A percentile compares a stretch with the other conserved stretches of the same genome.
phyloP scores from a whole-genome alignment of 2,113 vertebrate species.

The Mobula birostris region DNA sequence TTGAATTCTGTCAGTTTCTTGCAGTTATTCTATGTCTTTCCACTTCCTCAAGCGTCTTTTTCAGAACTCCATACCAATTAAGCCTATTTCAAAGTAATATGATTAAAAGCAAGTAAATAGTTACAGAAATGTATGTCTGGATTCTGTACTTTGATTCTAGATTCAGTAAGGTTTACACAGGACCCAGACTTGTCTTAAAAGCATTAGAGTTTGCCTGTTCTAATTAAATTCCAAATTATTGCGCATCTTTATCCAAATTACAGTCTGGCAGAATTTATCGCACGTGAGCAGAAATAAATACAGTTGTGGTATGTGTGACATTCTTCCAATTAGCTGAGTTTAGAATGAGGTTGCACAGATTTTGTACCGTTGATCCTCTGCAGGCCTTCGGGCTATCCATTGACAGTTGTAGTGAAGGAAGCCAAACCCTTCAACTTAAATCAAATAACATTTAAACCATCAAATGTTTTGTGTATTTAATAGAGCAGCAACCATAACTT shows the following conservation, averaged over 20 bases:
- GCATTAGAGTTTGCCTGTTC: not conserved
- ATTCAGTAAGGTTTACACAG: not conserved
- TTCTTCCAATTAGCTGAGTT: conserved; percentile 36
- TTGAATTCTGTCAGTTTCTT: conserved; percentile 20
- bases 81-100: not conserved
- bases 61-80: not conserved
- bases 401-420: conserved; percentile 36
- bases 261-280: conserved; percentile 28
- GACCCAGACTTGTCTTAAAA: not conserved
- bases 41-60: not conserved
- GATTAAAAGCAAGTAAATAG: not conserved
- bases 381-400: conserved; percentile 39
- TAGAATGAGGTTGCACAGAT: conserved; percentile 34
- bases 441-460: conserved; percentile 32
- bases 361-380: conserved; percentile 39
- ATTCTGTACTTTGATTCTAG: conserved; percentile 2
- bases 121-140: not conserved
- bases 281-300: conserved; percentile 39
- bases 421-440: conserved; percentile 36
- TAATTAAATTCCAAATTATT: conserved; percentile 10
- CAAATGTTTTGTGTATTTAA: conserved; percentile 37
- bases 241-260: conserved; percentile 20
- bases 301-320: conserved; percentile 34
- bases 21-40: not conserved
- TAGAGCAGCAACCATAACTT: conserved; percentile 29